Percentiles rank a stretch among this genome's conserved stretches.
Evolutionary conservation across 2,888 invertebrate genomes (phyloP).

Genomic region (Patella caerulea): DNA sequence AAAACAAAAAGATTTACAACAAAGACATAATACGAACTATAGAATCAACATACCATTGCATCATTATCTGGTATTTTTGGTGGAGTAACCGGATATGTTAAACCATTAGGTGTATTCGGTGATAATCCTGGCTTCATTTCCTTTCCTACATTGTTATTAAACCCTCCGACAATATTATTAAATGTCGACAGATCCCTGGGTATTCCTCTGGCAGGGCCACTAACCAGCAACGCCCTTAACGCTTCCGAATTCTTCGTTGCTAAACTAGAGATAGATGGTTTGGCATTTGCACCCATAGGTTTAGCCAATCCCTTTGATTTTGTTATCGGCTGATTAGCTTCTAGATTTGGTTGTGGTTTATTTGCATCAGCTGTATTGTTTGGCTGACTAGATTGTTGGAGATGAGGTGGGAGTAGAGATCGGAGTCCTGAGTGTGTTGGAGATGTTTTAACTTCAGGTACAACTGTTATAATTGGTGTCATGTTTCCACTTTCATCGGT

Average conservation of each 20-base stretch:
- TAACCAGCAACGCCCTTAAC: slow-evolving; percentile 30
- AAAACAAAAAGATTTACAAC: not conserved
- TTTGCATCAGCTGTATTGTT: not conserved
- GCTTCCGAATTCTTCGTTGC: slow-evolving; percentile 23
- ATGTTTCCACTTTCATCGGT: slow-evolving; percentile 8
- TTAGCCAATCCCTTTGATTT: too few species aligned
- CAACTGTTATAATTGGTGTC: slow-evolving; percentile 38
- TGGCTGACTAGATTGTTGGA: slow-evolving; percentile 15
- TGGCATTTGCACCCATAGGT: slow-evolving; percentile 8
- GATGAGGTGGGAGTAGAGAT: slow-evolving; percentile 38
- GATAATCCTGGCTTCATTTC: slow-evolving; percentile 22
- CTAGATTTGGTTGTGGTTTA: not conserved
- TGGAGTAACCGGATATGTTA: slow-evolving; percentile 64
- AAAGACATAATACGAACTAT: not conserved
- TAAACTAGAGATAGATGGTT: slow-evolving; percentile 6
- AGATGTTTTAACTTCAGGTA: slow-evolving; percentile 36
- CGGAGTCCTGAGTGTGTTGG: slow-evolving; percentile 28
- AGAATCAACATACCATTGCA: slow-evolving; percentile 16
- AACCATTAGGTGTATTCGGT: slow-evolving; percentile 50
- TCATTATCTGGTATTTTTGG: slow-evolving; percentile 63
- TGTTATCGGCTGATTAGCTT: not conserved
- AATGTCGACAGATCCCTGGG: slow-evolving; percentile 17
- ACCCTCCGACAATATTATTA: slow-evolving; percentile 23
- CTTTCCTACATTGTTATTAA: slow-evolving; percentile 25
- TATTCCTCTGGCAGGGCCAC: slow-evolving; percentile 27